Evolutionary conservation across 2,113 vertebrate species (phyloP).

Genomic region (Lates calcarifer): DNA sequence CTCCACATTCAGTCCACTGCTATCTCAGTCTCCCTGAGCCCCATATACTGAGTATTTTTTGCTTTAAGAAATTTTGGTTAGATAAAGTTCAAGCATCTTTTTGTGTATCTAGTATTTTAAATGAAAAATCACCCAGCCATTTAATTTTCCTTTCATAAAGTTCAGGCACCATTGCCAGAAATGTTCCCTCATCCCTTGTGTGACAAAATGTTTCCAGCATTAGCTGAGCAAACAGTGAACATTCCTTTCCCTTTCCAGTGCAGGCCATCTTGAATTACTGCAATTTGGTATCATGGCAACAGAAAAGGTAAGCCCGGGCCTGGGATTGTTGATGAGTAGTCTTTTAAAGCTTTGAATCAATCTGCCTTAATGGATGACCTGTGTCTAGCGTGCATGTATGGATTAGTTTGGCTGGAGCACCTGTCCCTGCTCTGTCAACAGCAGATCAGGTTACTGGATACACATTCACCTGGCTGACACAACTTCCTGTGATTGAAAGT

Average conservation of each 20-base stretch:
- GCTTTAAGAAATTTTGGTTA: conserved; percentile 6
- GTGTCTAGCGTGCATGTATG: conserved; percentile 76
- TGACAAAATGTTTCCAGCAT: conserved; percentile 80
- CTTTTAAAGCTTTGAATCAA: conserved; percentile 76
- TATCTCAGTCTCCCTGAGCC: conserved; percentile 1
- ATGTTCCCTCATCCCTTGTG: conserved; percentile 36
- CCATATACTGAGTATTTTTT: conserved; percentile 4
- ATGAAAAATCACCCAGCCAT: conserved; percentile 34
- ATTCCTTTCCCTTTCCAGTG: conserved; percentile 77
- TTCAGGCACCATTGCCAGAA: conserved; percentile 53
- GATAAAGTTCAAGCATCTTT: conserved; percentile 23
- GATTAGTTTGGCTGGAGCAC: conserved; percentile 84
- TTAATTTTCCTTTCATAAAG: conserved; percentile 43
- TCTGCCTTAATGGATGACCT: conserved; percentile 80
- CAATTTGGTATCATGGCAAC: conserved; percentile 82
- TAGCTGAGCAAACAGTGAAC: conserved; percentile 70
- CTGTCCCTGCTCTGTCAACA: conserved; percentile 86
- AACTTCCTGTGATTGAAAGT: conserved; percentile 78
- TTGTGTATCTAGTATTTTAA: conserved; percentile 6
- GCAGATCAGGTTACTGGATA: conserved; percentile 82
- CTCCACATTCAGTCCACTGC: background rate
- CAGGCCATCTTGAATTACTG: conserved; percentile 74
- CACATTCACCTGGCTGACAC: conserved; percentile 68
- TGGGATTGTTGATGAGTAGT: conserved; percentile 67
- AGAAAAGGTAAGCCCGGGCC: conserved; percentile 61